Base-by-base conservation (phyloP, 1,140 invertebrate species). In the Pseudobourletiella spinata region DNA sequence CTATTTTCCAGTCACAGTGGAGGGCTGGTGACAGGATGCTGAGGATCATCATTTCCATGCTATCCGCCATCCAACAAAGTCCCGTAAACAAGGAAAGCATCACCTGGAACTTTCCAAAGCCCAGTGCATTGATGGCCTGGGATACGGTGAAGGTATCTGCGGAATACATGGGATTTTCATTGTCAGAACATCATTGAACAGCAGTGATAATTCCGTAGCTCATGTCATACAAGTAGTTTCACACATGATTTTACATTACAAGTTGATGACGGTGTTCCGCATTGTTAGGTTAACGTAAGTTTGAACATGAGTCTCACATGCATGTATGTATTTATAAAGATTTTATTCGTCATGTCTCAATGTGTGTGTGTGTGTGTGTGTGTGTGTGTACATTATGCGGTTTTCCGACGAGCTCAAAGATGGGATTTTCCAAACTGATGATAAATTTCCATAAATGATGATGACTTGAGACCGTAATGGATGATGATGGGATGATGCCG, bases 41-140 rank as follows among this genome's bases (percentile, higher is more conserved):
- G 6, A 98, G 77, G 72, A 97, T 94, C 73, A 94, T 96, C 88
- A 97, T 96, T 79, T 97, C 94, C 93, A 97, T 96, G 42, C 91
- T 93, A 76, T 98, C 94, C 28, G 93, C 89, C 92, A 95, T 96
- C 92, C 93, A 90, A 72, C 89, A 91, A 3, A 92, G 76, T 1
- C 89, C 89, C 30, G 89, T 91, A 70, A 88, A 86, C 18, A 91
- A 77, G 1, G 88, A 91, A 20, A 91, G 72, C 72, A 94, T 93
- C 0, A 95, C 84, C 84, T 96, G 94, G 76, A 96, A 96, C 79
- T 86, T 91, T 22, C 94, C 94, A 81, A 97, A 97, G 4, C 94
- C 94, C 61, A 96, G 80, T 1, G 86, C 83, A 79, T 96, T 95
- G n/a, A 97, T 91, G 51, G 92, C 63, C 39, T 55, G 52, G 15